phyloP scores from a whole-genome alignment of 2,888 invertebrate genomes.

The Drosophila tripunctata region DNA sequence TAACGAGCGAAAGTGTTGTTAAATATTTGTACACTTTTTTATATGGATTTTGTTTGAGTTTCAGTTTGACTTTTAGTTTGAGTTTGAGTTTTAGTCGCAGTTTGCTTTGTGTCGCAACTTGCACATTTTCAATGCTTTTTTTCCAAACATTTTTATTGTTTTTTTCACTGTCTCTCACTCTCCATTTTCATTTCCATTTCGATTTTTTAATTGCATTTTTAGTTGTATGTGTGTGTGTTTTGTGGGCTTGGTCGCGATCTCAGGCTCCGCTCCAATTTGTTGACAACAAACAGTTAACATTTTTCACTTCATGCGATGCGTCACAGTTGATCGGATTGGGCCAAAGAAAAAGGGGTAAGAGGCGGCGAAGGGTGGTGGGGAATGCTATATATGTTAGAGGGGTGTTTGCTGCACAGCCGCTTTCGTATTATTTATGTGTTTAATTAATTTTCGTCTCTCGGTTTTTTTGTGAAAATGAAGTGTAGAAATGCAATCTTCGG shows the following conservation, averaged over 20 bases:
- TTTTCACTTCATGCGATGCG: constrained; percentile 61
- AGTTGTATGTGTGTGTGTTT: constrained; percentile 24
- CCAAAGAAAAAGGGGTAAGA: background rate
- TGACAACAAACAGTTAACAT: constrained; percentile 60
- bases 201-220: constrained; percentile 63
- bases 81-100: constrained; percentile 31
- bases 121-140: constrained; percentile 52
- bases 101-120: constrained; percentile 41
- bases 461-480: constrained; percentile 40
- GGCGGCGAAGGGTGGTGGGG: background rate
- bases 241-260: constrained; percentile 64
- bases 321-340: constrained; percentile 67
- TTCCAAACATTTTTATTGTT: constrained; percentile 64
- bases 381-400: too few species aligned
- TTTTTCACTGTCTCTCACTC: constrained; percentile 15
- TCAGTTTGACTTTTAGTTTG: background rate
- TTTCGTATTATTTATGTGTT: constrained; percentile 68
- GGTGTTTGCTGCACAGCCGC: constrained; percentile 39
- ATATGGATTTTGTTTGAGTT: constrained; percentile 20
- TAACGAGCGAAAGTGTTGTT: constrained; percentile 79
- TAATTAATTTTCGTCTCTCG: constrained; percentile 69
- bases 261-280: constrained; percentile 75
- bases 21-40: constrained; percentile 62
- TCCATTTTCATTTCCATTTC: constrained; percentile 33
- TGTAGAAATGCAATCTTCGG: constrained; percentile 52